Evolutionary conservation across 2,797 vertebrate species (phyloP).

Genomic region (Myotis findleyi): DNA sequence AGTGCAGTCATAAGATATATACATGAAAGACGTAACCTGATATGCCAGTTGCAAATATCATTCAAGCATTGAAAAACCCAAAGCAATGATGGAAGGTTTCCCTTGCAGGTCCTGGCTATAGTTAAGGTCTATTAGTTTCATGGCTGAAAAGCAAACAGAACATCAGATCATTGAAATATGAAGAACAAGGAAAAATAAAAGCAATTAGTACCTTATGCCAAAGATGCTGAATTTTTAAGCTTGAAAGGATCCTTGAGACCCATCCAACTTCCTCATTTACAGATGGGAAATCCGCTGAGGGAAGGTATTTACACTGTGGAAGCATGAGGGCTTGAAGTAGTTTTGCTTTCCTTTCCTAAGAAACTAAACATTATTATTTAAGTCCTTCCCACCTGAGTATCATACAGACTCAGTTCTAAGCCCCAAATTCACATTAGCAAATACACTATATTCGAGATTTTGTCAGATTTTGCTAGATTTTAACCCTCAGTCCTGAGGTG

Average conservation of each 20-base stretch:
- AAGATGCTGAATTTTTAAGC: slow-evolving; percentile 11
- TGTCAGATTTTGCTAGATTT: not conserved
- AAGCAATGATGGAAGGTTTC: not conserved
- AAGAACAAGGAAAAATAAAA: slow-evolving; percentile 50
- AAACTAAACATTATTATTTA: not conserved
- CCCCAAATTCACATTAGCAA: not conserved
- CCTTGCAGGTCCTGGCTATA: not conserved
- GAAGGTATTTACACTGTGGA: not conserved
- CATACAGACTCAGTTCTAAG: not conserved
- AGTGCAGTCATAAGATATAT: slow-evolving; percentile 34
- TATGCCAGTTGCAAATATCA: not conserved
- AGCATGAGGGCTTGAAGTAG: not conserved
- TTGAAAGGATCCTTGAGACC: slow-evolving; percentile 37
- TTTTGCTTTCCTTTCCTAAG: not conserved
- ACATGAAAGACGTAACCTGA: slow-evolving; percentile 24
- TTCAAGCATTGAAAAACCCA: not conserved
- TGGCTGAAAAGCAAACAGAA: not conserved
- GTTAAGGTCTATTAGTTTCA: slow-evolving; percentile 29
- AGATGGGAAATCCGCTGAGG: not conserved
- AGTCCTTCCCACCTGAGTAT: not conserved
- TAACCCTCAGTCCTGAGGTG: not conserved
- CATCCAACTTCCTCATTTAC: not conserved
- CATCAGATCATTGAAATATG: not conserved
- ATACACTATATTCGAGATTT: not conserved
- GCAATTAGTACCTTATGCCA: slow-evolving; percentile 5